Base-by-base conservation (phyloP, 2,888 invertebrate genomes). In the Sinelater perroti region DNA sequence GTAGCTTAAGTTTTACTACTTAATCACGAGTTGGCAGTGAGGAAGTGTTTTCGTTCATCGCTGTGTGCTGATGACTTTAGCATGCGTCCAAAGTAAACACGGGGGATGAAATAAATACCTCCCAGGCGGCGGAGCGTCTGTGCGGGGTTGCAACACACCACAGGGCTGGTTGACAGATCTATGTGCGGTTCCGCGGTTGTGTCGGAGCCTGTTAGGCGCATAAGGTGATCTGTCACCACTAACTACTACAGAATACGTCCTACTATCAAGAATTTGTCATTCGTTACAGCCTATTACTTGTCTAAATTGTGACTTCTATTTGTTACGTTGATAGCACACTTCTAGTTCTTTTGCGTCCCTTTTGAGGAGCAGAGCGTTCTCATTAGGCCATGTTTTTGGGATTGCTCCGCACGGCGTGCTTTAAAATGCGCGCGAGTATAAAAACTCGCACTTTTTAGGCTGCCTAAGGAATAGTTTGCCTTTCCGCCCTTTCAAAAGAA, bases 161-260 rank as follows among this genome's bases (percentile, higher is more conserved):
- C 66, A 61, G 63, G 51, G 63, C 58, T 63, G 60, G 64, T 65
- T 70, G 70, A 70, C 68, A 72, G 70, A 72, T 72, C 70, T 70
- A 72, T 70, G 69, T 72, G 70, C 70, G 69, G 70, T 67, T 64
- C 61, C 65, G 70, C 54, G 69, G 70, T 69, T 67, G 65, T 69
- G 70, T 69, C 63, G 66, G 58, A 65, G 65, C 65, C 65, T 67
- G 67, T 68, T 68, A 69, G 63, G 62, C 68, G 67, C 67, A 70
- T 70, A 70, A 70, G 72, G 72, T 71, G 70, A 74, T 74, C 72
- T 72, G 74, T 74, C 74, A 72, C 68, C 69, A 67, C 70, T 72
- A 72, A 72, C 68, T 68, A 68, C 69, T 69, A 69, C 68, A 68
- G 68, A 72, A 69, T 70, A 69, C 68, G 65, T 68, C 64, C 64